phyloP scores from a whole-genome alignment of 2,888 invertebrate species.

The Drosophila engyochracea region DNA sequence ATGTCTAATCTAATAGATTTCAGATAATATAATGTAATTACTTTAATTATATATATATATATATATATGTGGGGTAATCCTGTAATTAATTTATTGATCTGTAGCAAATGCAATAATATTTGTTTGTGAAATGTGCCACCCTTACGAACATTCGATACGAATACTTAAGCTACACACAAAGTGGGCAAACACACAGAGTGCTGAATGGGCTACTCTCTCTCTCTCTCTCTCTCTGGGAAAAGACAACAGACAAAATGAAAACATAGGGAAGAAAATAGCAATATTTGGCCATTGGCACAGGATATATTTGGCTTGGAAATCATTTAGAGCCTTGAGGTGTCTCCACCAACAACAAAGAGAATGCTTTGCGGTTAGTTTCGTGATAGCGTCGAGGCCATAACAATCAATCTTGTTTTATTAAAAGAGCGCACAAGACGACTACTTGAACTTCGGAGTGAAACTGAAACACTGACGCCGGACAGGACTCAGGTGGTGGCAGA shows the following conservation, averaged over 20 bases:
- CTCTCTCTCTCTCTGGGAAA: neutral
- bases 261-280: conserved; percentile 10
- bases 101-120: conserved; percentile 17
- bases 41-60: neutral
- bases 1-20: neutral
- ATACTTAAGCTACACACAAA: neutral
- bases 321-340: conserved; percentile 53
- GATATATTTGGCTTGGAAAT: conserved; percentile 49
- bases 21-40: neutral
- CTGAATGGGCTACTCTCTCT: neutral
- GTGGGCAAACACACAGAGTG: neutral
- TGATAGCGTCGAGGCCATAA: conserved; percentile 44
- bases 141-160: neutral
- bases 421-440: conserved; percentile 28
- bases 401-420: conserved; percentile 76
- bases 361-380: conserved; percentile 42
- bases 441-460: conserved; percentile 33
- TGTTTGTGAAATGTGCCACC: conserved; percentile 1
- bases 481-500: conserved; percentile 45
- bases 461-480: conserved; percentile 5
- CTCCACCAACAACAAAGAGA: neutral
- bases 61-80: too few species aligned
- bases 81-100: conserved; percentile 8
- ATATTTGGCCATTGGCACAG: conserved; percentile 44
- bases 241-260: conserved; percentile 8